Conservation (phyloP, 2,113 vertebrate genomes). For the Cochlearius cochlearius region DNA sequence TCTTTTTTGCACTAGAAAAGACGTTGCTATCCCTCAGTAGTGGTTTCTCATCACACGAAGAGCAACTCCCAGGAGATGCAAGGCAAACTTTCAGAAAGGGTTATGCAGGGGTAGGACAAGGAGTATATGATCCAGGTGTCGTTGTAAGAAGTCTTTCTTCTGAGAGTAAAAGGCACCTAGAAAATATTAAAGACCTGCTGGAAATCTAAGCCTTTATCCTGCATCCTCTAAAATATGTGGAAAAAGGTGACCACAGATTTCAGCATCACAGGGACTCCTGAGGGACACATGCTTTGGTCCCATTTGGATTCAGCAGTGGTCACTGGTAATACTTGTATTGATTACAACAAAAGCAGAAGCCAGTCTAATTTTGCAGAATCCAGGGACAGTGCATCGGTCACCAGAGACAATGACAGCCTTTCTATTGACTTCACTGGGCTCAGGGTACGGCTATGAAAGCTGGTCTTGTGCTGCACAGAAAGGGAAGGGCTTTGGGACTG, state of each 20-base stretch:
- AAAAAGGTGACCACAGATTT: not conserved
- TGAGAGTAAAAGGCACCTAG: not conserved
- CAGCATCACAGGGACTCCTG: not conserved
- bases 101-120: not conserved
- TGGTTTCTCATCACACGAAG: not conserved
- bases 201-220: not conserved
- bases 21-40: accelerated
- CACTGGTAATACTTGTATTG: slow-evolving; percentile 20
- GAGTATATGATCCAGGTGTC: not conserved
- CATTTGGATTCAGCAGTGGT: not conserved
- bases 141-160: not conserved
- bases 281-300: not conserved
- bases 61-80: not conserved
- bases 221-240: not conserved
- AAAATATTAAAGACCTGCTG: not conserved
- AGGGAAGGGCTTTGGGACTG: slow-evolving; percentile 55
- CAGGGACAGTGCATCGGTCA: slow-evolving; percentile 20
- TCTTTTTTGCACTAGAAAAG: not conserved
- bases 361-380: slow-evolving; percentile 38
- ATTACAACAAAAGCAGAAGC: slow-evolving; percentile 52
- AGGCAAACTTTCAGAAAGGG: not conserved
- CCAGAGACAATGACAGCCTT: slow-evolving; percentile 57
- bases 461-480: slow-evolving; percentile 61
- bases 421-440: slow-evolving; percentile 36
- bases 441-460: slow-evolving; percentile 33